Base-by-base conservation (phyloP, 2,797 vertebrate species). In the Notamacropus eugenii region DNA sequence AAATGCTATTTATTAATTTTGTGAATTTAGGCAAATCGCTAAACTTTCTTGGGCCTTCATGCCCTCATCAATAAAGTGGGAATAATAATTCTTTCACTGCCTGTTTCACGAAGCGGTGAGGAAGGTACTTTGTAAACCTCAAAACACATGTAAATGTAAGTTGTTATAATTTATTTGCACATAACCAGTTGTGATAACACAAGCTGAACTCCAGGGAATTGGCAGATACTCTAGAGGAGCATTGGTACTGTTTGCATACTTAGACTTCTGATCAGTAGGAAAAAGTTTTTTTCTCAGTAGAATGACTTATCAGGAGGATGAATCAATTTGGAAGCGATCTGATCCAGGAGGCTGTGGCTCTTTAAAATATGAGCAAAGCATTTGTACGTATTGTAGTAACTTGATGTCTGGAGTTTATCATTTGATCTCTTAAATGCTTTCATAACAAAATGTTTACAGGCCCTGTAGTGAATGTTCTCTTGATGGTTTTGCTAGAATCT, bases 401-500 rank as follows among this genome's bases (percentile, higher is more conserved):
- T 91, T 97, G 91, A 90, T 91, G 82, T 10, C 22, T 97, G 97
- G 96, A 98, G 92, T 92, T 91, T 95, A 96, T 98, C 12, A 28
- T 74, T 93, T 94, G 9, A 58, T 96, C 55, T 94, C 93, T 55
- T 87, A 96, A 95, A 92, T 56, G 67, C 96, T 93, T 95, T 97
- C 87, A 6, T 67, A 94, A 91, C 91, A 95, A 94, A 54, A 28
- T 94, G 34, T 9, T 91, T 56, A 94, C 97, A 96, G 96, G 97
- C 40, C 96, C 90, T 10, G 52, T 27, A 92, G 67, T 24, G 58
- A 97, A 93, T 92, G 93, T 98, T 95, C 97, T 58, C 0, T 96
- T 93, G 96, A 59, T 27, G 91, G 95, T 97, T 98, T 96, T 97
- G 98, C 97, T 98, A 98, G 98, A 97, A 95, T 98, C 97, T 97